These are phyloP conservation scores for Acanthosepion esculentum DNA, from an alignment of 2,888 invertebrate genomes.

Conservation along the genomic window DNA sequence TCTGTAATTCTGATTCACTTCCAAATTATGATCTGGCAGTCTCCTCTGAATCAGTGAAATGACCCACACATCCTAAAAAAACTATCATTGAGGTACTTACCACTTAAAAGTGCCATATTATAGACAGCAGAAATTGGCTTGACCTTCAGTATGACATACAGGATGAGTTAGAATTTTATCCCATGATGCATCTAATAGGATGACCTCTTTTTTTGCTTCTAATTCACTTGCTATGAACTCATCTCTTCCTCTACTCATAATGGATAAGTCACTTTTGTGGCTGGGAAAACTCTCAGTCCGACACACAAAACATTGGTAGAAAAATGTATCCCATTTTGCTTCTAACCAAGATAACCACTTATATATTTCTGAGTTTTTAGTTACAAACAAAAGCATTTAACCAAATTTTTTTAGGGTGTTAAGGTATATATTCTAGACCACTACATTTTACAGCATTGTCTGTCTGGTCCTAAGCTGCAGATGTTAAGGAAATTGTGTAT, in stretches of 20 bases:
- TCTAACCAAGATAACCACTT: background rate
- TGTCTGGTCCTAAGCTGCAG: background rate
- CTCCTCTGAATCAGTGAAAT: conserved; percentile 21
- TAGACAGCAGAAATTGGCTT: background rate
- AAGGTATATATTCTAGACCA: background rate
- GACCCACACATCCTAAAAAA: background rate
- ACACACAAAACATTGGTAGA: background rate
- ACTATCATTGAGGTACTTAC: background rate
- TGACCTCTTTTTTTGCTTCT: conserved; percentile 22
- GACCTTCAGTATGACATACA: background rate
- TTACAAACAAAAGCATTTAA: background rate
- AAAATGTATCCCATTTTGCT: background rate
- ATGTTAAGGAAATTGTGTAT: no score
- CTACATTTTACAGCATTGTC: background rate
- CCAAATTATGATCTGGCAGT: background rate
- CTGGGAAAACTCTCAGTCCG: background rate
- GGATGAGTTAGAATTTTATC: conserved; percentile 14
- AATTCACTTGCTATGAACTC: background rate
- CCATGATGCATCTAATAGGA: background rate
- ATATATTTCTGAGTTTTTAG: background rate
- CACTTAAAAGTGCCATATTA: background rate
- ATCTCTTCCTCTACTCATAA: background rate
- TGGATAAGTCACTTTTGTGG: background rate
- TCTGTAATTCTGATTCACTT: background rate
- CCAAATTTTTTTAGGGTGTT: background rate